Evolutionary conservation across 2,113 vertebrate genomes (phyloP), one percentile per base, ranked within the genome.

Genomic region (Patagioenas fasciata): DNA sequence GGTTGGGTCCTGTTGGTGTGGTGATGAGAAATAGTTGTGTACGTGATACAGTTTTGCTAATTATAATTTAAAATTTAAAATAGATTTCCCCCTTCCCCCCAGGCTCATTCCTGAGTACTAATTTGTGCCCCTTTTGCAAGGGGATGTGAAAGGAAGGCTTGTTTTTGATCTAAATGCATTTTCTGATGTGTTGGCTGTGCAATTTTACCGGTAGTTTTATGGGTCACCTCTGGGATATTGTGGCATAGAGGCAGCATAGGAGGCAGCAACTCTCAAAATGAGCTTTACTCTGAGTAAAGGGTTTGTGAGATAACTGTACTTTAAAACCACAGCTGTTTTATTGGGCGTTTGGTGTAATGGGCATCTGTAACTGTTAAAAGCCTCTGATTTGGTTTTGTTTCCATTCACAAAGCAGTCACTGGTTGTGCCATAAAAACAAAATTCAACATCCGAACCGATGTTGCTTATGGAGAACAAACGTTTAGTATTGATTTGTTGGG

Each of bases 381-480:
- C 48, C 21, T 88, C 57, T 56, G 9, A 11, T 40, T 48, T 9
- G n/a, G 11, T 34, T 70, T 66, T 81, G 42, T 53, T 79, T 75
- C 36, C 80, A 89, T 84, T 50, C 38, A n/a, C n/a, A 40, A 66
- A 78, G 40, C n/a, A 54, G 17, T 60, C 71, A 36, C 50, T 73
- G 48, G 8, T 32, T 48, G 13, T 38, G 20, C 58, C 48, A 0
- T 11, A 57, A 40, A 89, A 66, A 5, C 31, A 42, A 65, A 84
- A 89, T 38, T 11, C 26, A 54, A 40, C 72, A 44, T 40, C 23
- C 15, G 32, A 57, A 40, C 6, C 0, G 0, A 2, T 61, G 7
- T 29, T 0, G 10, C 18, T 72, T 40, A 7, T 40, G 83, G 24
- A 84, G 15, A 70, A 5, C 6, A 62, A 50, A 50, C 0, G 0